Base-by-base conservation (phyloP, 2,113 vertebrate species). In the Rhegmatorhina hoffmannsi region DNA sequence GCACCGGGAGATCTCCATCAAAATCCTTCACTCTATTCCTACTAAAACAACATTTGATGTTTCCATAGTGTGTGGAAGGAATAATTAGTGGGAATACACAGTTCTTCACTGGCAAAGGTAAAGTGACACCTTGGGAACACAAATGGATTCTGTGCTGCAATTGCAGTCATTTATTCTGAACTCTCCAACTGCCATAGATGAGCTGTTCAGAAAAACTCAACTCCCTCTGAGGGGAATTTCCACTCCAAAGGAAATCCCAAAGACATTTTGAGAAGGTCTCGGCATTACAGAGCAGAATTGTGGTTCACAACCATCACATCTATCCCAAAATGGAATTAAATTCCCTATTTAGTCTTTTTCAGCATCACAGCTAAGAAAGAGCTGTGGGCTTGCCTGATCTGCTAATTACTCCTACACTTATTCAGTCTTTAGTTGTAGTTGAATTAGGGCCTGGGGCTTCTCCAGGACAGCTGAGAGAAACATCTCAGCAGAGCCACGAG, bases 1-100 rank as follows among this genome's bases (percentile, higher is more conserved):
- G 31, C 10, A 4, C 17, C 3, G 25, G 0, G 1, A 68, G 25
- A 40, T 11, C 33, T n/a, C 59, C 1, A 0, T 1, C 5, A 31
- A 38, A 5, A 29, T 40, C 13, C 4, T 10, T 15, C 1, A 20
- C 6, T 31, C 38, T 26, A 64, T 7, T 58, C 11, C 36, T 17
- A 17, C 33, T 50, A 58, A 76, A 83, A 64, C 31, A 20, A 33
- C 34, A 85, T 21, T 62, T 40, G 25, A 2, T 26, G 19, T 31
- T 50, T 47, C 36, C 82, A 79, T 78, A 56, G 13, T 31, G 4
- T 7, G 34, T 10, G 13, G 59, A 74, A 50, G 29, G 47, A 78
- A 28, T 29, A 47, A 74, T 60, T 36, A 10, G 52, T 33, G 25
- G 18, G 81, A 87, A 91, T 16, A 28, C 0, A 3, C 20, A 25